phyloP scores from a whole-genome alignment of 2,888 invertebrate species.

The Zeuzera pyrina region DNA sequence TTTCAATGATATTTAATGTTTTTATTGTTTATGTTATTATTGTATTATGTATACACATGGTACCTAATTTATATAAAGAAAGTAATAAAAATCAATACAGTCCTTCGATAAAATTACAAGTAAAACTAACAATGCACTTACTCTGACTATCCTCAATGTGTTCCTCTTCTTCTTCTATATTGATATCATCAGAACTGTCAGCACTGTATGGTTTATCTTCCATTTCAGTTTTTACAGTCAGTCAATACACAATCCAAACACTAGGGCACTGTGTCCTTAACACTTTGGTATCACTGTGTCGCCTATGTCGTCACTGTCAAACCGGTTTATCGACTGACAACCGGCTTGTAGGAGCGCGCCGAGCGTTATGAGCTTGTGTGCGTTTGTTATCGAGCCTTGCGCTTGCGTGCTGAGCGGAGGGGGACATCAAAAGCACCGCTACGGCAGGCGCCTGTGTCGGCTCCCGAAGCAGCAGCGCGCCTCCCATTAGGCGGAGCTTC shows the following conservation, averaged over 20 bases:
- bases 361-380: slow-evolving; percentile 67
- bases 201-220: slow-evolving; percentile 68
- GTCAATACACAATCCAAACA: slow-evolving; percentile 52
- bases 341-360: slow-evolving; percentile 67
- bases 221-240: slow-evolving; percentile 46
- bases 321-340: slow-evolving; percentile 64
- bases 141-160: slow-evolving; percentile 58
- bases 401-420: slow-evolving; percentile 42
- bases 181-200: slow-evolving; percentile 67
- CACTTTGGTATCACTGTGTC: slow-evolving; percentile 47
- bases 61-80: too few species aligned
- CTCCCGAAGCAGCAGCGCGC: slow-evolving; percentile 63
- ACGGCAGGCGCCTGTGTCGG: slow-evolving; percentile 55
- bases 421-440: slow-evolving; percentile 62
- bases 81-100: too few species aligned
- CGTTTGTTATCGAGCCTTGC: slow-evolving; percentile 54
- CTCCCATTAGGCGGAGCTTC: slow-evolving; percentile 66
- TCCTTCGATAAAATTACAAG: background rate
- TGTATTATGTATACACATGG: too few species aligned
- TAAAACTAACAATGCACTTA: slow-evolving; percentile 27
- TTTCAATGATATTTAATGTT: too few species aligned
- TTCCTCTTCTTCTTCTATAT: slow-evolving; percentile 63
- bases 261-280: slow-evolving; percentile 43
- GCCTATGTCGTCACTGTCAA: slow-evolving; percentile 52
- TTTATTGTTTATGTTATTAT: too few species aligned